Evolutionary conservation across 2,113 vertebrate genomes (phyloP).

Genomic region (Hippoglossus stenolepis): DNA sequence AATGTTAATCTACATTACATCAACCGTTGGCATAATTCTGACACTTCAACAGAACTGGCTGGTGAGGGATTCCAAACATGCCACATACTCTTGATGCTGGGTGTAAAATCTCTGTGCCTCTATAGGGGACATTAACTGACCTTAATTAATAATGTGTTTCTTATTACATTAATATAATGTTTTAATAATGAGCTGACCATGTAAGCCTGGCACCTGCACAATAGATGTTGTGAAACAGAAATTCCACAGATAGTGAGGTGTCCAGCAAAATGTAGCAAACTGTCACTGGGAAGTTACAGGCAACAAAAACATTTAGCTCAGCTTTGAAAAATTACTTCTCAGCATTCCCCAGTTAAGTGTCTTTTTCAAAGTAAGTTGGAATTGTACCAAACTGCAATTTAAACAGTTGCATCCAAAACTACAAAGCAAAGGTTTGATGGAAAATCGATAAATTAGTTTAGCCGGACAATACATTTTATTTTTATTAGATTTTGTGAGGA

Average conservation of each 20-base stretch:
- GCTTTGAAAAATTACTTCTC: too few species aligned
- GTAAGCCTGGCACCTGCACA: neutral
- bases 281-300: neutral
- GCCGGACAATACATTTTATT: too few species aligned
- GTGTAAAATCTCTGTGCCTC: neutral
- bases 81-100: neutral
- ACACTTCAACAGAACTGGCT: neutral
- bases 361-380: too few species aligned
- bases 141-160: neutral
- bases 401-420: too few species aligned
- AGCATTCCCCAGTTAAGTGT: too few species aligned
- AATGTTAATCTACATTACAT: constrained; percentile 18
- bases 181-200: constrained; percentile 8
- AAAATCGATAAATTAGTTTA: too few species aligned
- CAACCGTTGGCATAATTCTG: constrained; percentile 1
- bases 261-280: neutral
- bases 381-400: too few species aligned
- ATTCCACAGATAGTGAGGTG: neutral
- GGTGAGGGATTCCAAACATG: constrained; percentile 1
- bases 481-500: too few species aligned
- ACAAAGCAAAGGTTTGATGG: too few species aligned
- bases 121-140: neutral
- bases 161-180: neutral
- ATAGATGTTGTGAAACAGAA: constrained; percentile 9
- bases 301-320: neutral